phyloP scores from a whole-genome alignment of 1,140 invertebrate genomes.

The Saccostrea glomerata region DNA sequence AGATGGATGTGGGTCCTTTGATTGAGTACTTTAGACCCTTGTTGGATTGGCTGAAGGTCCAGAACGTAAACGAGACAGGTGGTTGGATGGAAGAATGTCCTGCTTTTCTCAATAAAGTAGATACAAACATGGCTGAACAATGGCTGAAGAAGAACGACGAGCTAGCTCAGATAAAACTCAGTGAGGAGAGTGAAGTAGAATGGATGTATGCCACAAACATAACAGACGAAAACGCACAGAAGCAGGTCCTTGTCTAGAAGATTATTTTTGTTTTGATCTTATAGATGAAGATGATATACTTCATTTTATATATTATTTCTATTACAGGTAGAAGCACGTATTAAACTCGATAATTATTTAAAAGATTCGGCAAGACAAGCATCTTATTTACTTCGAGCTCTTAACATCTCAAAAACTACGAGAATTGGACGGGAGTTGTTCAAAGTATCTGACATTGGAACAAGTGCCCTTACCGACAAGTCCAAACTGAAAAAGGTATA shows the following conservation, averaged over 20 bases:
- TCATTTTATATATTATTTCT: not conserved
- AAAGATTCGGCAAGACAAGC: not conserved
- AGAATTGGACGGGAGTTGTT: not conserved
- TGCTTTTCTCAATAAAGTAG: not conserved
- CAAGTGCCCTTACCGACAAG: conserved; percentile 82
- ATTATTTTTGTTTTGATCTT: not conserved
- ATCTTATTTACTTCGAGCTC: not conserved
- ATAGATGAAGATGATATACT: not conserved
- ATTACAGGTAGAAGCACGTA: not conserved
- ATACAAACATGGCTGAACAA: conserved; percentile 40
- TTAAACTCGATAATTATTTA: not conserved
- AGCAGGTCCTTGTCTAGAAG: not conserved
- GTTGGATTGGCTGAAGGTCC: conserved; percentile 84
- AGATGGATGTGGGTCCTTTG: conserved; percentile 86
- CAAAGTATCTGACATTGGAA: conserved; percentile 84
- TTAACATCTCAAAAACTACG: not conserved
- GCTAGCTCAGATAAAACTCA: conserved; percentile 33
- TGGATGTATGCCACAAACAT: conserved; percentile 70
- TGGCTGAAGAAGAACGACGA: conserved; percentile 62
- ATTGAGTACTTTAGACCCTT: conserved; percentile 81
- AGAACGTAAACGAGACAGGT: conserved; percentile 56
- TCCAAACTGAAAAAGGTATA: conserved; percentile 54
- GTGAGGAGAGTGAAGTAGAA: conserved; percentile 46
- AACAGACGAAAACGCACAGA: conserved; percentile 43
- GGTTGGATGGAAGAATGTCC: conserved; percentile 55